Evolutionary conservation across 2,888 invertebrate genomes (phyloP).

Genomic region (Plebejus argus): DNA sequence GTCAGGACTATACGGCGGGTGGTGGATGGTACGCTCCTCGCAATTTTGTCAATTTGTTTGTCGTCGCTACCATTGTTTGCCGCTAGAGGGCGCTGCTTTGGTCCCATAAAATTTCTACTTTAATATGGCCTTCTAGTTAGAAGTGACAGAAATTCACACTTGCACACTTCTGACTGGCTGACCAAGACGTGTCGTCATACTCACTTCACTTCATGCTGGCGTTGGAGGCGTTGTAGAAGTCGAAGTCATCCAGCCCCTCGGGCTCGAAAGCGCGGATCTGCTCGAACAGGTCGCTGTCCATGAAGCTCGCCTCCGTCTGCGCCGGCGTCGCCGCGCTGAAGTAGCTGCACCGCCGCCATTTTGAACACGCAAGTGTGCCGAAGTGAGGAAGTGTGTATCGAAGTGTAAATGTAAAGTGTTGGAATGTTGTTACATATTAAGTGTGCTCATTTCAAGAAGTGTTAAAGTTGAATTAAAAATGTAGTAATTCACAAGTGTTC

Average conservation of each 20-base stretch:
- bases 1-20: too few species aligned
- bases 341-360: constrained; percentile 54
- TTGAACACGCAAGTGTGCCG: neutral
- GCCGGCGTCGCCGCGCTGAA: constrained; percentile 67
- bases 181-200: constrained; percentile 32
- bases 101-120: neutral
- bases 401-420: neutral
- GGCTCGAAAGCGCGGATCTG: constrained; percentile 70
- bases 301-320: constrained; percentile 61
- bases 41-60: neutral
- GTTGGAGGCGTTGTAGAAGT: constrained; percentile 58
- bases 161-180: too few species aligned
- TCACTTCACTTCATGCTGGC: constrained; percentile 68
- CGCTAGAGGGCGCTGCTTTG: neutral
- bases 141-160: too few species aligned
- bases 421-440: neutral
- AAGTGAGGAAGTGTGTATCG: neutral
- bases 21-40: too few species aligned
- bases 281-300: constrained; percentile 73
- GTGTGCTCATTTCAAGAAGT: neutral
- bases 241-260: constrained; percentile 67
- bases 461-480: neutral
- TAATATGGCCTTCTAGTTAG: neutral
- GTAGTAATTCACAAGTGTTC: neutral
- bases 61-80: neutral